Percentiles rank a stretch among this genome's conserved stretches.
These are phyloP conservation scores for Tipula unca DNA, from an alignment of 2,888 invertebrate genomes.

Conservation along the genomic window DNA sequence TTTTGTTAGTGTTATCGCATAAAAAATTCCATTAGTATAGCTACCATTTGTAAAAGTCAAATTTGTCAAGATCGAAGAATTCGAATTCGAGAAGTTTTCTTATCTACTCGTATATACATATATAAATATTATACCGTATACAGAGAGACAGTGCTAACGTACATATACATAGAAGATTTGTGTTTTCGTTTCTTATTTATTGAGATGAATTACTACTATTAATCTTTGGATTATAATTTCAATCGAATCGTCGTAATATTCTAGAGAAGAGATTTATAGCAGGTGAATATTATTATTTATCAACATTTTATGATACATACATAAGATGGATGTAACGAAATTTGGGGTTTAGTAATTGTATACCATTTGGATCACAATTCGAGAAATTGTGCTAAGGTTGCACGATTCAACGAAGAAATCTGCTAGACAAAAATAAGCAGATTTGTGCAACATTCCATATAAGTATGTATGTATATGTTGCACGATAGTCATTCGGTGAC, in stretches of 20 bases:
- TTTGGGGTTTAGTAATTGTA: too few species aligned
- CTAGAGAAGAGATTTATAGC: neutral
- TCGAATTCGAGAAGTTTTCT: neutral
- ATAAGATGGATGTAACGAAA: too few species aligned
- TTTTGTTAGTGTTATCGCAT: neutral
- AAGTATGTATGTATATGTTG: too few species aligned
- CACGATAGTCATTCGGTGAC: too few species aligned
- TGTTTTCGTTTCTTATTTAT: neutral
- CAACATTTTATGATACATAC: too few species aligned
- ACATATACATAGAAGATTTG: neutral
- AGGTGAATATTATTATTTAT: neutral
- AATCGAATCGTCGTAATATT: neutral
- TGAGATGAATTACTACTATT: neutral
- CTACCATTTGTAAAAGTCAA: neutral
- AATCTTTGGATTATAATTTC: conserved; percentile 14
- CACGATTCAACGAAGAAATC: too few species aligned
- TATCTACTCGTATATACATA: too few species aligned
- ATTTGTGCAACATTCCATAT: too few species aligned
- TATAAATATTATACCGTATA: neutral
- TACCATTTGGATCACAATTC: too few species aligned
- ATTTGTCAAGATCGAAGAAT: neutral
- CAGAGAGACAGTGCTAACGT: neutral
- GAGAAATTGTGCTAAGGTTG: too few species aligned
- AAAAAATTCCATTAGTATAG: neutral
- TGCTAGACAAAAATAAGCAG: too few species aligned